Conservation (phyloP, 2,797 vertebrate genomes). For the Parauchenoglanis ngamensis region DNA sequence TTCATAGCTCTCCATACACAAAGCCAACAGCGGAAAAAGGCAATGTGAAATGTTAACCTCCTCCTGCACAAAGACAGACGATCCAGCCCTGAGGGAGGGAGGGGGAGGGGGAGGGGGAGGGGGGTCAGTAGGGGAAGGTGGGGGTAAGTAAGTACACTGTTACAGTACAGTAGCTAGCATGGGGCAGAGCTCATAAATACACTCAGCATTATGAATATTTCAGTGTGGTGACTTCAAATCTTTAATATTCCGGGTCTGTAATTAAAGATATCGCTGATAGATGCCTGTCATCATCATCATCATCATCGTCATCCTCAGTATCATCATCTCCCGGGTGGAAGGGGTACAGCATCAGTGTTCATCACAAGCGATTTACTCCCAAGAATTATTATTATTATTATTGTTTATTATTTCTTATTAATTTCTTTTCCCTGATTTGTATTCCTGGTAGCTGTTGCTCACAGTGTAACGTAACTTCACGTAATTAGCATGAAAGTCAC, state of each 20-base stretch:
- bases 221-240: conserved; percentile 76
- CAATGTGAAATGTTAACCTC: conserved; percentile 8
- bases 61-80: conserved; percentile 26
- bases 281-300: conserved; percentile 67
- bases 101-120: no score
- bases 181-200: conserved; percentile 78
- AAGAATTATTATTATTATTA: conserved; percentile 50
- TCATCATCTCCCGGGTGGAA: conserved; percentile 45
- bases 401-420: background rate
- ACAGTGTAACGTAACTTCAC: background rate
- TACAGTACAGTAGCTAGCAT: conserved; percentile 64
- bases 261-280: conserved; percentile 82
- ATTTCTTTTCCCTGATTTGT: background rate
- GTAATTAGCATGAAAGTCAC: background rate
- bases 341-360: conserved; percentile 2
- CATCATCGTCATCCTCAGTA: conserved; percentile 70
- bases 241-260: conserved; percentile 81
- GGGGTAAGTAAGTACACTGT: conserved; percentile 9
- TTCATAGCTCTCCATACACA: conserved; percentile 39
- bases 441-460: background rate
- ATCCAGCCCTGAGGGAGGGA: conserved; percentile 1
- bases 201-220: conserved; percentile 83
- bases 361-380: background rate
- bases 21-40: conserved; percentile 33
- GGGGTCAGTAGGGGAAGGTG: background rate